Conservation (phyloP, 2,113 vertebrate genomes). For the Colius striatus region DNA sequence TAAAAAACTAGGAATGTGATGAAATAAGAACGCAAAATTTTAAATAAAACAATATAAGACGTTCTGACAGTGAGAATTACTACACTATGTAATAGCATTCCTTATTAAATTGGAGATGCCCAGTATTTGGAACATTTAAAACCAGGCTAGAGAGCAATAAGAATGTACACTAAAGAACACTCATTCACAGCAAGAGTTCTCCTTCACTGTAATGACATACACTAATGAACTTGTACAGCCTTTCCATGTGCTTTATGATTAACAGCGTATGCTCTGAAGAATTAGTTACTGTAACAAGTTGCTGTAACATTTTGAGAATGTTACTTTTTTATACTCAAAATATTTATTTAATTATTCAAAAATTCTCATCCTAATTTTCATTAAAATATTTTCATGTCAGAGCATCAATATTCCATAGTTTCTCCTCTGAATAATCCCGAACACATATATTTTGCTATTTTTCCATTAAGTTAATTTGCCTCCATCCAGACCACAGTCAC, state of each 20-base stretch:
- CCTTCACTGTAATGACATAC: background rate
- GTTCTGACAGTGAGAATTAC: background rate
- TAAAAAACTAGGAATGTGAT: background rate
- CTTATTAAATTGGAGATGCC: background rate
- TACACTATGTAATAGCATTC: background rate
- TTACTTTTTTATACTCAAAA: background rate
- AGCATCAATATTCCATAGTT: background rate
- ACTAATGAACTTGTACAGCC: background rate
- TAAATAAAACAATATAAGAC: background rate
- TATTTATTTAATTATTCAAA: background rate
- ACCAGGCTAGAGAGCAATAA: background rate
- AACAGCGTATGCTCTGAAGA: background rate
- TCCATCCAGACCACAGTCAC: background rate
- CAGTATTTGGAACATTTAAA: conserved; percentile 3
- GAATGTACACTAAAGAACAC: background rate
- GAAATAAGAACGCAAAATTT: background rate
- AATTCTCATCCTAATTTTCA: background rate
- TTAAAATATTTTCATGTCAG: background rate
- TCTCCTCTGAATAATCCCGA: background rate
- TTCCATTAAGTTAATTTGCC: background rate
- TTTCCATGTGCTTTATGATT: background rate
- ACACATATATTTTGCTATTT: background rate
- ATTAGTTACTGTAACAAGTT: no score
- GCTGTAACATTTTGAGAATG: background rate
- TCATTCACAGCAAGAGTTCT: background rate